Percentiles rank a stretch among this genome's conserved stretches.
These are phyloP conservation scores for Myanophis thanlyinensis DNA, from an alignment of 2,113 vertebrate species.

Conservation along the genomic window DNA sequence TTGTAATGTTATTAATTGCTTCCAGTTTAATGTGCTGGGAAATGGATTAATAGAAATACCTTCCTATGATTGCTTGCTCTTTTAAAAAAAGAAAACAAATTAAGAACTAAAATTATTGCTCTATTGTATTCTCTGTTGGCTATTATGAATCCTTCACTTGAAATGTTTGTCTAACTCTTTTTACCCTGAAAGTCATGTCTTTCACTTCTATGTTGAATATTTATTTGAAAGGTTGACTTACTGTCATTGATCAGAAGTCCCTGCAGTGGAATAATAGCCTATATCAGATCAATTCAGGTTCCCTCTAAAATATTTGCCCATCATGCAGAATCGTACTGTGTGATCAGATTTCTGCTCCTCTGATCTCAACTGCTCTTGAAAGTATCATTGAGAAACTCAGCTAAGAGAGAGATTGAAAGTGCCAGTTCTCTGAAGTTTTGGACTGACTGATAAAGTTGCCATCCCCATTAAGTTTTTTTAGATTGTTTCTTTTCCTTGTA, in stretches of 20 bases:
- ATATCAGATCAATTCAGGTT: neutral
- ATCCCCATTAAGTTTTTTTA: neutral
- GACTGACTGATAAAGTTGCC: too few species aligned
- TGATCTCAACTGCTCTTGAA: neutral
- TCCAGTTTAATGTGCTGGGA: neutral
- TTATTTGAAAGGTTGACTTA: neutral
- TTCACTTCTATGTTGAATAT: neutral
- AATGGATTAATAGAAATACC: neutral
- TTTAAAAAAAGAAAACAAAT: neutral
- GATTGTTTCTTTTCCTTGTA: too few species aligned
- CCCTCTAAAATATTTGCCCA: neutral
- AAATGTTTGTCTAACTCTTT: too few species aligned
- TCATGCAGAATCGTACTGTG: neutral
- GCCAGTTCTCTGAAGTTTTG: neutral
- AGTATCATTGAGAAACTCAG: too few species aligned
- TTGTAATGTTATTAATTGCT: neutral
- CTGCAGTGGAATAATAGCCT: neutral
- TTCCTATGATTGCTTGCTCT: neutral
- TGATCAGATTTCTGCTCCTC: neutral
- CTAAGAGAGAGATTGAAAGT: neutral
- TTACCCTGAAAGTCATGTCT: neutral
- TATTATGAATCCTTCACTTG: neutral
- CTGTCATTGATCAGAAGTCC: neutral
- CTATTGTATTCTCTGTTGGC: neutral
- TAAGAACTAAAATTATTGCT: neutral